Evolutionary conservation across 2,797 vertebrate genomes (phyloP).

Genomic region (Anableps anableps): DNA sequence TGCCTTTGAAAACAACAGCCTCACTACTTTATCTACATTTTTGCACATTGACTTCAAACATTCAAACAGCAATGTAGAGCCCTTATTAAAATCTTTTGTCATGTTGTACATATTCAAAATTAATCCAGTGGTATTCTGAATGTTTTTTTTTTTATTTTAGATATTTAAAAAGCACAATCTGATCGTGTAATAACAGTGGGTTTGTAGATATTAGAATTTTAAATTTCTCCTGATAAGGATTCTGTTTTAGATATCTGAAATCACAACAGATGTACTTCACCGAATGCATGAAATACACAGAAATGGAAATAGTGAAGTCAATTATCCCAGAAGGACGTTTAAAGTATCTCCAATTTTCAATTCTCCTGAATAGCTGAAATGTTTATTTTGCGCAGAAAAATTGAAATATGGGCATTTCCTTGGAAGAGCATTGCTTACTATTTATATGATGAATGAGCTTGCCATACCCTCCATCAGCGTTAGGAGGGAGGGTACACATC

Average conservation of each 20-base stretch:
- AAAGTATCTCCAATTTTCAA: neutral
- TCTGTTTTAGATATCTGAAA: neutral
- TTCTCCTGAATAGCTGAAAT: neutral
- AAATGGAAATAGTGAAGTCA: neutral
- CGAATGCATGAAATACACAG: neutral
- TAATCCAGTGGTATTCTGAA: neutral
- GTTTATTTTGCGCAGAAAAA: neutral
- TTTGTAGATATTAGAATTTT: neutral
- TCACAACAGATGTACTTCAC: neutral
- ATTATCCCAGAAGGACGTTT: neutral
- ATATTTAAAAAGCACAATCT: neutral
- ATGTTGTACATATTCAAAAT: neutral
- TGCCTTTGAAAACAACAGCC: neutral
- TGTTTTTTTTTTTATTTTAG: neutral
- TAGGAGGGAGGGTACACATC: conserved; percentile 67
- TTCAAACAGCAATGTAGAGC: neutral
- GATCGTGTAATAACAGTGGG: neutral
- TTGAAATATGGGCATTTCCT: neutral
- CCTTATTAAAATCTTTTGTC: neutral
- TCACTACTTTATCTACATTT: neutral
- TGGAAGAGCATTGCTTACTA: neutral
- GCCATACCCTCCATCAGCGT: neutral
- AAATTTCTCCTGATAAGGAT: neutral
- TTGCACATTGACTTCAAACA: neutral
- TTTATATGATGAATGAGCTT: conserved; percentile 6